These are phyloP conservation scores for Drosophila seguyi DNA, from an alignment of 1,140 invertebrate species.

Conservation along the genomic window DNA sequence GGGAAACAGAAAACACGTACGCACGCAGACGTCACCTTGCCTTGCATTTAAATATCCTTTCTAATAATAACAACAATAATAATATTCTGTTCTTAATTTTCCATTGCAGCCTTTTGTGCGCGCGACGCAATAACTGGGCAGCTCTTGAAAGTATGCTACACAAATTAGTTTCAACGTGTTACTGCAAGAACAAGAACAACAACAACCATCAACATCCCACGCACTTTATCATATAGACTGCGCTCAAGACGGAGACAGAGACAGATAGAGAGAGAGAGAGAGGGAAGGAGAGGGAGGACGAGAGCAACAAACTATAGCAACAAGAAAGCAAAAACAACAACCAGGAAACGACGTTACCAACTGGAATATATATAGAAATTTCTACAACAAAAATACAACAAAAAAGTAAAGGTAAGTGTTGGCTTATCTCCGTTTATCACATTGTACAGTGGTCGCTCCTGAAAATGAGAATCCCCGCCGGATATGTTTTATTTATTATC, in stretches of 20 bases:
- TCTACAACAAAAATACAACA: conserved; percentile 44
- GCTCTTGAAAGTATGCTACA: conserved; percentile 76
- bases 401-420: conserved; percentile 59
- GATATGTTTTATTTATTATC: conserved; percentile 15
- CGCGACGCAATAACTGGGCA: conserved; percentile 62
- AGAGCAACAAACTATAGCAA: conserved; percentile 31
- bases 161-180: conserved; percentile 65
- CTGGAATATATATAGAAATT: conserved; percentile 49
- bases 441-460: conserved; percentile 9
- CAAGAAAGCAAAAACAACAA: conserved; percentile 20
- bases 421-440: conserved; percentile 26
- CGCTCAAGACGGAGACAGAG: conserved; percentile 23
- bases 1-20: conserved; percentile 2
- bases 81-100: conserved; percentile 13
- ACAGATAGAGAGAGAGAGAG: conserved; percentile 5
- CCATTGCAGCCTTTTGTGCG: conserved; percentile 74
- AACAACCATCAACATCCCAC: conserved; percentile 40
- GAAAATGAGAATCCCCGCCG: conserved; percentile 4
- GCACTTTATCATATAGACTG: conserved; percentile 47
- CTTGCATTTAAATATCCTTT: conserved; percentile 32
- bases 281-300: conserved; percentile 1
- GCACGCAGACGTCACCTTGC: conserved; percentile 19
- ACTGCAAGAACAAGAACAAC: conserved; percentile 48
- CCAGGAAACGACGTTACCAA: conserved; percentile 28
- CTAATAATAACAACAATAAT: conserved; percentile 1